Evolutionary conservation across 1,140 invertebrate genomes (phyloP), one percentile per base, ranked within the genome.

Genomic region (Phortica variegata): DNA sequence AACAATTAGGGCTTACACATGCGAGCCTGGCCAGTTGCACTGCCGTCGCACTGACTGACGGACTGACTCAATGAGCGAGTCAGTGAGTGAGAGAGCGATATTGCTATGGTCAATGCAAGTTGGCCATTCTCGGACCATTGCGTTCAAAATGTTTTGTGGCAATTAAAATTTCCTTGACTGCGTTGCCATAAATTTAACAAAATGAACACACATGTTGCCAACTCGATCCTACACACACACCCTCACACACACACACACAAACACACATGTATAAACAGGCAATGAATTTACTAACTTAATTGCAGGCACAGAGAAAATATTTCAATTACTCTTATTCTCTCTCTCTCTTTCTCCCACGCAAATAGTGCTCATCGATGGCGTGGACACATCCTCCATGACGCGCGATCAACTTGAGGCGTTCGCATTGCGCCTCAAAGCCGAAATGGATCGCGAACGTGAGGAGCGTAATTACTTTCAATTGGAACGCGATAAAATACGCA

Each of bases 391-490:
- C 12, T 88, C 93, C 73, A 97, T 97, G 93, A 87, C 87, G 15
- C 84, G 92, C 65, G 93, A 97, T 71, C 93, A 96, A 79, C 78
- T 98, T 34, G 91, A 95, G 77, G 85, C 88, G 45, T 95, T 95
- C 70, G 86, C 91, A 7, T 79, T 88, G 19, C 84, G 87, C 61
- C 85, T 97, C n/a, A 85, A 91, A 63, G 90, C 94, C 60, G 93
- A 97, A 79, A 80, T 96, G 69, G 93, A 97, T 65, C 83, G 91
- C 36, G 94, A 97, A 78, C 81, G 93, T 58, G 93, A 97, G 77
- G 93, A 97, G 76, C 79, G 94, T 56, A 97, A 97, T 76, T 96
- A 90, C 71, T 96, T 97, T 61, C 94, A 97, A 79, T 74, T 97
- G 41, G 95, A 98, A 77, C 81, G 94, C 58, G 94, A 97, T 73